phyloP scores from a whole-genome alignment of 2,888 invertebrate genomes.

The Esperia sulphurella region DNA sequence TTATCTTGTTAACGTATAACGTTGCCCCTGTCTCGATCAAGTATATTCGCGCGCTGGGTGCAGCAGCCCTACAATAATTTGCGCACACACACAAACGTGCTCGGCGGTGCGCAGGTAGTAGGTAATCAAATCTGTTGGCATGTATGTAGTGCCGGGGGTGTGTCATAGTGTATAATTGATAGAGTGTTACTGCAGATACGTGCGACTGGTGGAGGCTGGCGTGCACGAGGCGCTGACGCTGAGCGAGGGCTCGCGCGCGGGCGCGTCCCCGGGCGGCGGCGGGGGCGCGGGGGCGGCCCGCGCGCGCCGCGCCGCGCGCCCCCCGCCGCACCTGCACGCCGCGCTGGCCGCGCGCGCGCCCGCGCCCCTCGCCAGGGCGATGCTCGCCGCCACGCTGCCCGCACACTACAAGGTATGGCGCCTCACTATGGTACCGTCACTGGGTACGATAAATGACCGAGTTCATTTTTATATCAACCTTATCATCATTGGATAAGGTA shows the following conservation, averaged over 20 bases:
- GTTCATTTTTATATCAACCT: no score
- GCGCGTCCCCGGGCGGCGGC: conserved; percentile 60
- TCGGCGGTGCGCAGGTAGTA: no score
- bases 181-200: conserved; percentile 81
- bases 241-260: conserved; percentile 57
- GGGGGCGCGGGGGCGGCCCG: conserved; percentile 23
- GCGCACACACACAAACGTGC: no score
- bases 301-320: conserved; percentile 73
- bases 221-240: conserved; percentile 93
- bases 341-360: conserved; percentile 85
- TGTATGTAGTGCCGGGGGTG: not conserved
- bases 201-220: conserved; percentile 92
- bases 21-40: no score
- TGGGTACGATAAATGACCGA: no score
- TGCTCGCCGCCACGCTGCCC: conserved; percentile 65
- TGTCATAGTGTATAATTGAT: not conserved
- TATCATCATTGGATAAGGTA: no score
- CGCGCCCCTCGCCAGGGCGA: conserved; percentile 78
- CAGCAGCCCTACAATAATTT: no score
- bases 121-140: no score
- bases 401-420: conserved; percentile 27
- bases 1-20: no score
- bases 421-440: no score
- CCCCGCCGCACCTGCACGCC: conserved; percentile 89
- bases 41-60: no score